Conservation (phyloP, 2,797 vertebrate genomes). For the Moxostoma hubbsi region DNA sequence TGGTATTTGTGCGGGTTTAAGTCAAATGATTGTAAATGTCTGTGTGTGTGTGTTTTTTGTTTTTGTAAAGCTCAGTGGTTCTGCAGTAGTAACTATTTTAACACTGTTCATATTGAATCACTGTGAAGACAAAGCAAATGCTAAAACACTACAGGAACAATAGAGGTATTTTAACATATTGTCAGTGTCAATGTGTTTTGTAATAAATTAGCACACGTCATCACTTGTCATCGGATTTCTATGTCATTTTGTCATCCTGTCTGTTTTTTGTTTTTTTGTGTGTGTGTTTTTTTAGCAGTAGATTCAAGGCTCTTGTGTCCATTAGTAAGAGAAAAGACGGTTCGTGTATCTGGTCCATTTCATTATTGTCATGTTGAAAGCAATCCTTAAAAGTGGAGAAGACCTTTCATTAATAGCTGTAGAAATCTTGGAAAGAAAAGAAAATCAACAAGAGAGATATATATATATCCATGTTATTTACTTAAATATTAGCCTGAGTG, state of each 20-base stretch:
- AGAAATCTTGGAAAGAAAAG: no score
- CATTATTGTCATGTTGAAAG: neutral
- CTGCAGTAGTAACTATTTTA: constrained; percentile 74
- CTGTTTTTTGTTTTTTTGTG: neutral
- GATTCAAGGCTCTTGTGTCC: neutral
- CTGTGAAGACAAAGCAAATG: constrained; percentile 76
- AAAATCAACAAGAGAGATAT: neutral
- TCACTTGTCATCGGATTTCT: constrained; percentile 67
- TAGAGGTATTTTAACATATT: constrained; percentile 75
- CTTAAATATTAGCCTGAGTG: no score
- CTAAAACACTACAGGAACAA: constrained; percentile 72
- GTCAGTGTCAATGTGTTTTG: constrained; percentile 83
- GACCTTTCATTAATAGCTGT: neutral
- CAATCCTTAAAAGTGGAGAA: neutral
- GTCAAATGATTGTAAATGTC: constrained; percentile 76
- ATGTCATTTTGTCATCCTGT: constrained; percentile 59
- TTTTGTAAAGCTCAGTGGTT: constrained; percentile 68
- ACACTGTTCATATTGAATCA: constrained; percentile 79
- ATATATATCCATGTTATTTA: neutral
- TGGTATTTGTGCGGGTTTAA: constrained; percentile 72
- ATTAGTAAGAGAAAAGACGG: neutral
- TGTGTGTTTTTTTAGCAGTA: neutral
- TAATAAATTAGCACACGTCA: constrained; percentile 82
- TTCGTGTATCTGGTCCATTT: neutral
- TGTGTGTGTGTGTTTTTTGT: constrained; percentile 60